Evolutionary conservation across 2,888 invertebrate species (phyloP).

Genomic region (Microplitis manilae): DNA sequence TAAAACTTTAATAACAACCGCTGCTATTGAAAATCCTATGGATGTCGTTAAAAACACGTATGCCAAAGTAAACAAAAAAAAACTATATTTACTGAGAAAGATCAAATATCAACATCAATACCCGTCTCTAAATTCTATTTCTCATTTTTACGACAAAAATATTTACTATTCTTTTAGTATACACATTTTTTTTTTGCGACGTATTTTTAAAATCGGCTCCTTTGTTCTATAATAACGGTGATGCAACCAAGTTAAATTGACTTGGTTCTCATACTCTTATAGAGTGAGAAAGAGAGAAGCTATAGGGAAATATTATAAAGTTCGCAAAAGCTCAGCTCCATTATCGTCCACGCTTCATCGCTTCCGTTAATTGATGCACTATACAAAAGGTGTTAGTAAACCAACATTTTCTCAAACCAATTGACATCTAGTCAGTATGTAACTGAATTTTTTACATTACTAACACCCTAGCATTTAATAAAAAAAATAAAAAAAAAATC

Average conservation of each 20-base stretch:
- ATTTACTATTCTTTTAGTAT: background rate
- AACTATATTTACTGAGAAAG: background rate
- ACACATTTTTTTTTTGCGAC: background rate
- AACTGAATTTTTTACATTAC: background rate
- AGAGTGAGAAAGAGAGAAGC: background rate
- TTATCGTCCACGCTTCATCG: slow-evolving; percentile 17
- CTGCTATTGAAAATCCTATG: background rate
- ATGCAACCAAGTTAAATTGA: slow-evolving; percentile 19
- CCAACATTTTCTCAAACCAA: background rate
- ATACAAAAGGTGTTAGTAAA: slow-evolving; percentile 1
- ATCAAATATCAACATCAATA: background rate
- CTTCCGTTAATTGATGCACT: slow-evolving; percentile 10
- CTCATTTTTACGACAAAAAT: background rate
- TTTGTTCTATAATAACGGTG: slow-evolving; percentile 15
- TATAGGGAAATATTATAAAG: background rate
- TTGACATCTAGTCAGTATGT: background rate
- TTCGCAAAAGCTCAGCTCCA: slow-evolving; percentile 14
- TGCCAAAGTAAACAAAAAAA: background rate
- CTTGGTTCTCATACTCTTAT: background rate
- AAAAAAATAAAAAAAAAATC: background rate
- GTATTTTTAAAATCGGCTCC: background rate
- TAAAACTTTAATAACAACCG: background rate
- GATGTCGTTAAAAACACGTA: background rate
- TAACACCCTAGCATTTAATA: background rate
- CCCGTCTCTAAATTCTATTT: background rate